Base-by-base conservation (phyloP, 2,888 invertebrate genomes). In the Ellobium chinense region DNA sequence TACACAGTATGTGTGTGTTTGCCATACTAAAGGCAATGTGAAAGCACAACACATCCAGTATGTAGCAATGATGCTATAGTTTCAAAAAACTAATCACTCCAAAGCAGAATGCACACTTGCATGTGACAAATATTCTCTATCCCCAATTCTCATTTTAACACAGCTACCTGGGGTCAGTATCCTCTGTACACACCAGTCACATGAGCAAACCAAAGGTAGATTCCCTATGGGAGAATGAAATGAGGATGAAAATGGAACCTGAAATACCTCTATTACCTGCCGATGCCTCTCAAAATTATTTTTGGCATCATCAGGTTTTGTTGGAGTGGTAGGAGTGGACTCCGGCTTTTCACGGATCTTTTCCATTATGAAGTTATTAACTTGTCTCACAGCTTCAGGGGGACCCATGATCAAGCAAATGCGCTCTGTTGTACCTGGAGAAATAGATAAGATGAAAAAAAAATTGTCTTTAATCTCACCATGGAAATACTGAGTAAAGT, bases 271-370 rank as follows among this genome's bases (percentile, higher is more conserved):
- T 79, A 84, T 84, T 89, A 92, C 92, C 91, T 92, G 92, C 88
- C 92, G 91, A 87, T 92, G 92, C 77, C 92, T 84, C 85, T 92
- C 92, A 87, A 90, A 91, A 85, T 91, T 91, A 78, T 89, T 89
- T 88, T 92, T 92, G 82, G 89, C 88, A 84, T 91, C 92, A 78
- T 88, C 89, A 77, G 91, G 90, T 89, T 92, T 91, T 80, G 80
- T 80, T 9, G 80, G 80, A 4, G 80, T 75, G 56, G 74, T 24
- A 66, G 92, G 91, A 81, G 90, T 92, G 62, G 91, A 90, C 83
- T 93, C 93, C 34, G 92, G 92, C 82, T 92, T 93, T 87, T 93
- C 93, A 80, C 91, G 84, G 74, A 93, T 92, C 85, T 91, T 92
- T 85, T 93, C 92, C 90, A 92, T 91, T 70, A 93, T 92, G 85